phyloP scores from a whole-genome alignment of 2,113 vertebrate genomes.

The Alethe diademata region DNA sequence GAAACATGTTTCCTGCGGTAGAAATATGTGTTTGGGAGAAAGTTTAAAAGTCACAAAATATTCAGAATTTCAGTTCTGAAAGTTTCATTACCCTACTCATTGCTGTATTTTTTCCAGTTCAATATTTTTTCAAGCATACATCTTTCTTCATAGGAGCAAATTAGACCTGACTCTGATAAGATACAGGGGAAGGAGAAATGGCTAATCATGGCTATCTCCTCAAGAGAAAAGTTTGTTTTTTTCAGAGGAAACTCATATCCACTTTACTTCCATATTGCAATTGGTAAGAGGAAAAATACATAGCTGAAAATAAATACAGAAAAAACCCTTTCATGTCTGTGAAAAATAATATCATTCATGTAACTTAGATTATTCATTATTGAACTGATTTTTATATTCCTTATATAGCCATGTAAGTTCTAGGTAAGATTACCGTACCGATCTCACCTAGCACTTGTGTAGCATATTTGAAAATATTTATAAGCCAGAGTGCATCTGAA shows the following conservation, averaged over 20 bases:
- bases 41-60: not conserved
- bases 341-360: not conserved
- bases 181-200: not conserved
- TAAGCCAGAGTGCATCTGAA: not conserved
- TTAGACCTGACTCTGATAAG: not conserved
- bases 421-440: not conserved
- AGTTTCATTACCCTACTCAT: not conserved
- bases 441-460: not conserved
- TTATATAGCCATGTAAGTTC: not conserved
- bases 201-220: not conserved
- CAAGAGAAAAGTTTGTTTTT: not conserved
- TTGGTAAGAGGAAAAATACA: not conserved
- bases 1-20: not conserved
- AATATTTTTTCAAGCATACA: not conserved
- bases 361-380: not conserved
- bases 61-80: not conserved
- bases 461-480: not conserved
- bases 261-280: not conserved
- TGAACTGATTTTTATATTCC: not conserved
- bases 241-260: not conserved
- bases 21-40: not conserved
- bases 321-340: fast-evolving
- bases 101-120: not conserved
- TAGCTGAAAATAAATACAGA: not conserved
- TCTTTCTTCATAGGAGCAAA: not conserved